These are phyloP conservation scores for Staurois parvus DNA, from an alignment of 2,797 vertebrate genomes.

Conservation along the genomic window DNA sequence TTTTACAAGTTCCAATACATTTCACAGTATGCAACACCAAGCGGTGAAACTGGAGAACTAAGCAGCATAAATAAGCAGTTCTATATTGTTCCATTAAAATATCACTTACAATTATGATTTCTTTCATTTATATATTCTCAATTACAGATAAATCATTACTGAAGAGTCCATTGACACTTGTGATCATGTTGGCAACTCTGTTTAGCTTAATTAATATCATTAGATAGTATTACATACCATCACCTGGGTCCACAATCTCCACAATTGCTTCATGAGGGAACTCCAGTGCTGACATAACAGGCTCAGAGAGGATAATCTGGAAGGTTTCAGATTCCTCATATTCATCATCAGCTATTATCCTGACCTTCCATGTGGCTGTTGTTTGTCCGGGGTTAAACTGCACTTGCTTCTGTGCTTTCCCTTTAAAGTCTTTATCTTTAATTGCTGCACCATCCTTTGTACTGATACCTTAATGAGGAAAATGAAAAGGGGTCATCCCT, in stretches of 20 bases:
- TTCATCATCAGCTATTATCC: slow-evolving; percentile 84
- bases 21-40: too few relatives aligned
- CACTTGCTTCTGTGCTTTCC: slow-evolving; percentile 84
- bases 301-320: slow-evolving; percentile 85
- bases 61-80: too few relatives aligned
- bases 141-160: too few relatives aligned
- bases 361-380: slow-evolving; percentile 83
- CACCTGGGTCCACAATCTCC: slow-evolving; percentile 88
- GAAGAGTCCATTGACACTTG: too few relatives aligned
- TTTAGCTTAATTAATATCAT: not conserved
- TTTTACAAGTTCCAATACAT: too few relatives aligned
- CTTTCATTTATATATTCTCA: too few relatives aligned
- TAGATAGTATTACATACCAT: slow-evolving; percentile 73
- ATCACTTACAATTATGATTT: too few relatives aligned
- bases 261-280: slow-evolving; percentile 79
- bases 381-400: slow-evolving; percentile 89
- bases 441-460: slow-evolving; percentile 86
- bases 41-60: too few relatives aligned
- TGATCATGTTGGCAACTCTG: too few relatives aligned
- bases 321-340: slow-evolving; percentile 88
- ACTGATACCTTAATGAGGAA: slow-evolving; percentile 76
- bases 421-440: slow-evolving; percentile 86
- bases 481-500: slow-evolving; percentile 15
- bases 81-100: not conserved
- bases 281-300: slow-evolving; percentile 86